Conservation (phyloP, 2,888 invertebrate species). For the Zelleria hepariella region DNA sequence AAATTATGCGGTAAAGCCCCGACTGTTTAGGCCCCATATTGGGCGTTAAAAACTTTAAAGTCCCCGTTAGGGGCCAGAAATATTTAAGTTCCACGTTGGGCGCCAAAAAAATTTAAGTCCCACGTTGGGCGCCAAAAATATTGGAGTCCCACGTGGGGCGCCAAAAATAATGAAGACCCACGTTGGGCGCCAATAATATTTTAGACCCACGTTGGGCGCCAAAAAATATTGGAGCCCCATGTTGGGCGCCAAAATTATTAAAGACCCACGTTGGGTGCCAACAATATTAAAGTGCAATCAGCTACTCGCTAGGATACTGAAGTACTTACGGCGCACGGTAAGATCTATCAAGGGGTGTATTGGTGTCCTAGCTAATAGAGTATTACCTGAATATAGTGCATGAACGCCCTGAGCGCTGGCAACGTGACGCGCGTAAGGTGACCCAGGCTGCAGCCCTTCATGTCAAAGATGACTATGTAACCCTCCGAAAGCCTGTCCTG, state of each 20-base stretch:
- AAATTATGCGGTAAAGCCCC: no score
- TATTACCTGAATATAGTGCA: slow-evolving; percentile 76
- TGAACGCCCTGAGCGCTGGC: slow-evolving; percentile 74
- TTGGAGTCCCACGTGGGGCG: not conserved
- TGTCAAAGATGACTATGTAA: slow-evolving; percentile 77
- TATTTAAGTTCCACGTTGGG: no score
- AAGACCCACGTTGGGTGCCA: not conserved
- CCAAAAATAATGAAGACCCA: not conserved
- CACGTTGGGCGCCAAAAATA: not conserved
- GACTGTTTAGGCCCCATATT: no score
- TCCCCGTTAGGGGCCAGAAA: no score
- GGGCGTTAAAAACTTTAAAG: no score
- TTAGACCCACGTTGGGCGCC: not conserved
- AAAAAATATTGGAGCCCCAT: not conserved
- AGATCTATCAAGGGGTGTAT: no score
- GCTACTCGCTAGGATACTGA: not conserved
- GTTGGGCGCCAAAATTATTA: not conserved
- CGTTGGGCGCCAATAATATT: not conserved
- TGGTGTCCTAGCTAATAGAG: not conserved
- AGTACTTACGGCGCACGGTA: no score
- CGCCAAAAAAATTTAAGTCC: not conserved
- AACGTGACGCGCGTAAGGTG: slow-evolving; percentile 76
- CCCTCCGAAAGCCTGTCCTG: slow-evolving; percentile 47
- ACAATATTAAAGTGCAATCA: no score
- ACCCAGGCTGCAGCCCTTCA: slow-evolving; percentile 77